Conservation (phyloP, 2,113 vertebrate species). For the Plotosus lineatus region DNA sequence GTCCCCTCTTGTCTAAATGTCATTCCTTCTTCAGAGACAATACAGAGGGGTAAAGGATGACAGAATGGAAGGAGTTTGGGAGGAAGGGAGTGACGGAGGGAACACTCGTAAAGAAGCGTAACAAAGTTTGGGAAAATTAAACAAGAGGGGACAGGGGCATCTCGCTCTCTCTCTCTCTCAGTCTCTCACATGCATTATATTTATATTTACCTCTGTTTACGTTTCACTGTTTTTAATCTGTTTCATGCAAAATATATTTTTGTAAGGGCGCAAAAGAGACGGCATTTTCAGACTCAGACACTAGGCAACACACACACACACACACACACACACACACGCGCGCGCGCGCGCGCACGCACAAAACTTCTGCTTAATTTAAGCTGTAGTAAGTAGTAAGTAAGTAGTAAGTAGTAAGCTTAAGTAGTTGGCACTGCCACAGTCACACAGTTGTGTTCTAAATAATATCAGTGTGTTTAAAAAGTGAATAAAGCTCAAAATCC, state of each 20-base stretch:
- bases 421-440: neutral
- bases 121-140: conserved; percentile 84
- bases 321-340: conserved; percentile 31
- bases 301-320: conserved; percentile 44
- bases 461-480: too few species aligned
- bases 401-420: too few species aligned
- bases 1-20: conserved; percentile 81
- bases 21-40: conserved; percentile 80
- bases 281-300: conserved; percentile 47
- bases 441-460: neutral
- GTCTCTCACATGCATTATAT: conserved; percentile 38
- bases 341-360: conserved; percentile 10
- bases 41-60: conserved; percentile 68
- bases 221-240: conserved; percentile 32
- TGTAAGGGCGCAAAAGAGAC: conserved; percentile 43
- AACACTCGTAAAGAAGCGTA: conserved; percentile 75
- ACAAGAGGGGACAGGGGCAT: conserved; percentile 66
- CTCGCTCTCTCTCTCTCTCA: conserved; percentile 34
- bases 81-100: conserved; percentile 37
- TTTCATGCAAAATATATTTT: conserved; percentile 43
- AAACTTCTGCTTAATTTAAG: neutral
- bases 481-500: too few species aligned
- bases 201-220: conserved; percentile 46
- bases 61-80: conserved; percentile 56
- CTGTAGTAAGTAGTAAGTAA: too few species aligned